phyloP scores from a whole-genome alignment of 1,140 invertebrate genomes.

The Drosophila pruinosa region DNA sequence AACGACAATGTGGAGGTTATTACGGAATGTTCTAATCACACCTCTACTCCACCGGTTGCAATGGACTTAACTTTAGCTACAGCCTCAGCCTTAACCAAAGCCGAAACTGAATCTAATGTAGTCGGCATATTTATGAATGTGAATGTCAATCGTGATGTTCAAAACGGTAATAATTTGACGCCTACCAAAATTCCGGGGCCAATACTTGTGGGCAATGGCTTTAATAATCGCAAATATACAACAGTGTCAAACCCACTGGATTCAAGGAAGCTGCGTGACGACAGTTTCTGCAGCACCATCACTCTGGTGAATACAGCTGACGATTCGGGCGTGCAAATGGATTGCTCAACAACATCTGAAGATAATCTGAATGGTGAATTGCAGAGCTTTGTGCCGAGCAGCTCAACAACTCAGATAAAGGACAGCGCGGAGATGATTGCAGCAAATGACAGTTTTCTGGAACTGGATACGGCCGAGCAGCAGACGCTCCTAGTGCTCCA shows the following conservation, averaged over 20 bases:
- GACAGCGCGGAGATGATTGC: neutral
- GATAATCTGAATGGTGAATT: constrained; percentile 1
- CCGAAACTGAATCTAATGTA: neutral
- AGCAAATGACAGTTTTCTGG: constrained; percentile 6
- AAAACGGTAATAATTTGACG: neutral
- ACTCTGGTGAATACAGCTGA: constrained; percentile 29
- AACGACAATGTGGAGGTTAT: constrained; percentile 34
- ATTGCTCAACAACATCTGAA: constrained; percentile 13
- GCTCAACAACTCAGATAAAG: neutral
- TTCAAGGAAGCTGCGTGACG: neutral
- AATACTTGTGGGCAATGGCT: constrained; percentile 7
- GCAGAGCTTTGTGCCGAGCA: neutral
- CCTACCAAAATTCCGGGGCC: constrained; percentile 56
- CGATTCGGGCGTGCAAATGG: constrained; percentile 52
- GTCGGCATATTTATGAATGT: neutral
- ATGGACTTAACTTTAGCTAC: neutral
- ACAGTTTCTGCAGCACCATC: constrained; percentile 21
- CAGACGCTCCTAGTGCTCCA: constrained; percentile 55
- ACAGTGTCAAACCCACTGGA: neutral
- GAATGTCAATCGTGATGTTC: neutral
- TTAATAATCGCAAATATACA: constrained; percentile 39
- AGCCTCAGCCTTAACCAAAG: neutral
- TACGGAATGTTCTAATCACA: neutral
- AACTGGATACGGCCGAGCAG: constrained; percentile 32
- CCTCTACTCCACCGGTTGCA: neutral